Evolutionary conservation across 2,113 vertebrate species (phyloP).

Genomic region (Progne subis): DNA sequence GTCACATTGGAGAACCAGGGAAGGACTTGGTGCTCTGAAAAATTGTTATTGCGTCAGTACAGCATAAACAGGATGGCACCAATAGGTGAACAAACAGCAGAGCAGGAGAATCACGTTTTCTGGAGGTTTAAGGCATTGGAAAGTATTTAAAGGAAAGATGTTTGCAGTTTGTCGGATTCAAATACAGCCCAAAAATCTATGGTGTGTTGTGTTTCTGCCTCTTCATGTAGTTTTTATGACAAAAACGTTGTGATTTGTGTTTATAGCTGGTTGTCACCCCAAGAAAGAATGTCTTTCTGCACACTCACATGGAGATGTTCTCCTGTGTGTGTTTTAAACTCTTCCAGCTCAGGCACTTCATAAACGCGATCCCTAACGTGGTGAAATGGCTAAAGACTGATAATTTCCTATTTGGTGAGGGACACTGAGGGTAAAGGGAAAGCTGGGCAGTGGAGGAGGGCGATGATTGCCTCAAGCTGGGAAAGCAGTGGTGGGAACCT

Average conservation of each 20-base stretch:
- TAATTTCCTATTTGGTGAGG: not conserved
- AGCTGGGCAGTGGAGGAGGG: not conserved
- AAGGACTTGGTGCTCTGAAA: not conserved
- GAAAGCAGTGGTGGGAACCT: not conserved
- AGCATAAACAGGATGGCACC: not conserved
- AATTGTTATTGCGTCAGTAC: not conserved
- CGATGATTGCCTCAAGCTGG: not conserved
- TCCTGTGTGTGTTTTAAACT: not conserved
- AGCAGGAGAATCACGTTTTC: not conserved
- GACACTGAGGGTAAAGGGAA: not conserved
- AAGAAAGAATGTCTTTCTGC: not conserved
- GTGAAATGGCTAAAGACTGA: not conserved
- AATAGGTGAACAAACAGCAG: not conserved
- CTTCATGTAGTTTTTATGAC: not conserved
- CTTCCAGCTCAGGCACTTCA: not conserved
- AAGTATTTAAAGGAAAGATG: not conserved
- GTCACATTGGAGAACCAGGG: not conserved
- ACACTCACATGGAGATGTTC: not conserved
- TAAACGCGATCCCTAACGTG: not conserved
- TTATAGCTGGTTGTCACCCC: not conserved
- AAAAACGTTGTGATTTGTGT: not conserved
- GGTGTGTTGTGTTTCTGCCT: not conserved
- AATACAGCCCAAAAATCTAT: not conserved
- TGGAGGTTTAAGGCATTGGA: not conserved
- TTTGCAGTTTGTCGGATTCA: not conserved